These are phyloP conservation scores for Macroglossus sobrinus DNA, from an alignment of 2,113 vertebrate species.

Conservation along the genomic window DNA sequence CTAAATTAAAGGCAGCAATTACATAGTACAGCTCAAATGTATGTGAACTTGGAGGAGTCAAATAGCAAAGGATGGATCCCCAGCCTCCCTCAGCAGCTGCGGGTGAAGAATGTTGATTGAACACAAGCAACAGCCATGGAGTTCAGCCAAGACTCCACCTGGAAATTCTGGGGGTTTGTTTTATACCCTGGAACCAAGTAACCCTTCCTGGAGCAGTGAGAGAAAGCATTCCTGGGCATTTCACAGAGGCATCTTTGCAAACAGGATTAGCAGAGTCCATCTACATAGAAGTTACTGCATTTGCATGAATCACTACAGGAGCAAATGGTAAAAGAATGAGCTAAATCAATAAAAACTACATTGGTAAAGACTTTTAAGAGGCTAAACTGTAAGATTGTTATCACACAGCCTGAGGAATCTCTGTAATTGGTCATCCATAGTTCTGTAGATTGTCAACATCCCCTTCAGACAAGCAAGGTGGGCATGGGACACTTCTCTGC, in stretches of 20 bases:
- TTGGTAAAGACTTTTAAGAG: conserved; percentile 15
- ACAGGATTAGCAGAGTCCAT: not conserved
- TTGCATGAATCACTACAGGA: conserved; percentile 49
- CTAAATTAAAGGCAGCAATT: not conserved
- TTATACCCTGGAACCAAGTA: not conserved
- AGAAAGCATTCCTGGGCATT: not conserved
- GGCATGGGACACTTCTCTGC: not conserved
- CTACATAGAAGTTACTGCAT: conserved; percentile 50
- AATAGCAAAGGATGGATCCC: not conserved
- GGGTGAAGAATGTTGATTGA: not conserved
- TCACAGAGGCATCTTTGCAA: conserved; percentile 9
- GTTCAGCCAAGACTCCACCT: not conserved
- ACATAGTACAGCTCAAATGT: not conserved
- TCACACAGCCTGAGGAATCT: not conserved
- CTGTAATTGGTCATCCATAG: not conserved
- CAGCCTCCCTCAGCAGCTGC: not conserved
- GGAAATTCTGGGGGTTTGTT: not conserved
- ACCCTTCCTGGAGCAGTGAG: not conserved
- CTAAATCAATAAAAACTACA: conserved; percentile 1
- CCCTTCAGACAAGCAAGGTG: not conserved
- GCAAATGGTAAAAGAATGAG: conserved; percentile 36
- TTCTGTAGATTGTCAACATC: not conserved
- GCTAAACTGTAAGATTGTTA: not conserved
- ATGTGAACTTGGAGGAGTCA: not conserved
- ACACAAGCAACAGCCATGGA: not conserved